A percentile compares a stretch with the other conserved stretches of the same genome.
Evolutionary conservation across 92 coral and sea anemone genomes (phyloP).

Genomic region (Parazoanthus darwini): DNA sequence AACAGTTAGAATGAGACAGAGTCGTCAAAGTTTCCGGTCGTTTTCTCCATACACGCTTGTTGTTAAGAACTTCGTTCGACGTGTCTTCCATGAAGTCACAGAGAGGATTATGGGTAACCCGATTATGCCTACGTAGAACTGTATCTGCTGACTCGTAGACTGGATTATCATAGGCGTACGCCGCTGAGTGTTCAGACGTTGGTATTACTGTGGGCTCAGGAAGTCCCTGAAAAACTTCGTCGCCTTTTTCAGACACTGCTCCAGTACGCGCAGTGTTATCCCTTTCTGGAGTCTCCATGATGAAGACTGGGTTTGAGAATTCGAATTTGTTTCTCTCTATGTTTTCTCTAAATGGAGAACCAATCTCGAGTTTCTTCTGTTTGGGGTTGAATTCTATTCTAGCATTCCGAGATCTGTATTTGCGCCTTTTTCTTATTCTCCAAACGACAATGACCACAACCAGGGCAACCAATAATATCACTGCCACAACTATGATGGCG

Average conservation of each 20-base stretch:
- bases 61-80: slow-evolving; percentile 19
- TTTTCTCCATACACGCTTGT: slow-evolving; percentile 33
- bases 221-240: slow-evolving; percentile 2
- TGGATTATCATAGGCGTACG: slow-evolving; percentile 66
- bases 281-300: slow-evolving; percentile 46
- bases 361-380: slow-evolving; percentile 50
- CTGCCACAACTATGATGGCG: slow-evolving; percentile 48
- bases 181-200: slow-evolving; percentile 53
- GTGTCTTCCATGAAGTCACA: slow-evolving; percentile 42
- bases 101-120: slow-evolving; percentile 57
- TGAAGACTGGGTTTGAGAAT: slow-evolving; percentile 61
- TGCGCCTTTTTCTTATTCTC: slow-evolving; percentile 51
- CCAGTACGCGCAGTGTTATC: neutral
- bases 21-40: slow-evolving; percentile 19
- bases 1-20: slow-evolving; percentile 27
- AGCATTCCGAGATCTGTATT: slow-evolving; percentile 58
- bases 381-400: slow-evolving; percentile 55
- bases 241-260: neutral
- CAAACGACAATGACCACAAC: slow-evolving; percentile 45
- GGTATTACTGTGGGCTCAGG: slow-evolving; percentile 50
- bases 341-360: slow-evolving; percentile 69
- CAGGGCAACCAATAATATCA: slow-evolving; percentile 45
- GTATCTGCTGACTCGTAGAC: slow-evolving; percentile 65
- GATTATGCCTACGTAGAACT: slow-evolving; percentile 57
- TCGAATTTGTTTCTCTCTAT: slow-evolving; percentile 50